Evolutionary conservation across 1,140 invertebrate species (phyloP).

Genomic region (Aphelinus atriplicis): DNA sequence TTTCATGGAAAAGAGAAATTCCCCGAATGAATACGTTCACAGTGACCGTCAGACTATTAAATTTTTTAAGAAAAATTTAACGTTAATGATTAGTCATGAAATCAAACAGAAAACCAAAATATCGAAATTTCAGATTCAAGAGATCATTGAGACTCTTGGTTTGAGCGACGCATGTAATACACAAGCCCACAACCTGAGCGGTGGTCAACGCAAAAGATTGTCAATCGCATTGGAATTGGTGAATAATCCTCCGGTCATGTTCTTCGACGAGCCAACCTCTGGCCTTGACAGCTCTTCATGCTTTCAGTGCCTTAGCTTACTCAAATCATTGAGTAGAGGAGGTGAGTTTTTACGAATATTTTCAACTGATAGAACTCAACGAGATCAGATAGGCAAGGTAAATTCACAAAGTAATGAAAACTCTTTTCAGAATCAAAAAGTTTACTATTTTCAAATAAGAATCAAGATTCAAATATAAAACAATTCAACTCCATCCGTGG

Average conservation of each 20-base stretch:
- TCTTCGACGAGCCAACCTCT: slow-evolving; percentile 97
- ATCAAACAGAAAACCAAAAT: not conserved
- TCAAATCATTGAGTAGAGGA: slow-evolving; percentile 80
- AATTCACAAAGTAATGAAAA: too few species aligned
- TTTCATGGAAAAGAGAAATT: too few species aligned
- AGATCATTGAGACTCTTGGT: slow-evolving; percentile 84
- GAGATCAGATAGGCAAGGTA: too few species aligned
- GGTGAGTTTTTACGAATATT: slow-evolving; percentile 62
- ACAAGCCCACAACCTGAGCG: slow-evolving; percentile 82
- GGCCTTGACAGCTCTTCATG: slow-evolving; percentile 93
- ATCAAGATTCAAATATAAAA: too few species aligned
- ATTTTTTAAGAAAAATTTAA: not conserved
- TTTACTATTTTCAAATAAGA: too few species aligned
- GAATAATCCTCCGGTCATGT: slow-evolving; percentile 95
- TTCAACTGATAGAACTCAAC: too few species aligned
- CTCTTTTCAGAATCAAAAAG: too few species aligned
- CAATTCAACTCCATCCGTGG: too few species aligned
- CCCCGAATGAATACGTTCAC: too few species aligned
- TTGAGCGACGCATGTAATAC: slow-evolving; percentile 82
- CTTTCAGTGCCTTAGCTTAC: slow-evolving; percentile 87
- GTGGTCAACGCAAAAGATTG: slow-evolving; percentile 91
- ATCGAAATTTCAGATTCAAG: slow-evolving; percentile 68
- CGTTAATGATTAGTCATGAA: slow-evolving; percentile 1
- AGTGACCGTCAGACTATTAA: too few species aligned
- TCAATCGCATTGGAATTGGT: slow-evolving; percentile 89